Base-by-base conservation (phyloP, 2,113 vertebrate species). In the Notothenia rossii region DNA sequence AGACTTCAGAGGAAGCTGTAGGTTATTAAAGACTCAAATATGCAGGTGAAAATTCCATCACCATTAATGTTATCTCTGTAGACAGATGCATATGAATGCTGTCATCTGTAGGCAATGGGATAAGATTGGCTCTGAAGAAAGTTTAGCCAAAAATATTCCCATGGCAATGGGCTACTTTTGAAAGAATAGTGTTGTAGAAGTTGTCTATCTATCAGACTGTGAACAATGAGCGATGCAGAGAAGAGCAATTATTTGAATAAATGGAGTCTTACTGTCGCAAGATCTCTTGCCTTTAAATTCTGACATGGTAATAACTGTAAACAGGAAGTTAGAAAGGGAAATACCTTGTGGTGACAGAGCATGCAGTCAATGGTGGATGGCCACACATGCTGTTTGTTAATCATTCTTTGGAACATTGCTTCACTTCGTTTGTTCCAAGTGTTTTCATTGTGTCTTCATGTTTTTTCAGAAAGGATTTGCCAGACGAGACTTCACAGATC, bases 401-500 rank as follows among this genome's bases (percentile, higher is more conserved):
- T 63, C 9, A 11, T 15, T 68, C 14, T 43, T 60, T 25, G n/a
- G 25, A 55, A 54, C 12, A 13, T 56, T n/a, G 20, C 17, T 18
- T 61, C 8, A 4, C 40, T 18, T 45, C 14, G 5, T 71, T 56
- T 53, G 5, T 9, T 40, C 6, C 36, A 18, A 25, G 22, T 72
- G 5, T 72, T 70, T 64, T 63, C 72, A 4, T 62, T 17, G 4
- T 59, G 17, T 65, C 50, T 51, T 46, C n/a, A 8, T 86, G n/a
- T 78, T 78, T 88, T 29, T 91, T 51, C 93, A 95, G 95, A 95
- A 94, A 94, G 95, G 95, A 77, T 95, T 94, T 80, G 8, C 76
- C n/a, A 90, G 82, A 68, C 80, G 75, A 75, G 93, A 95, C 88
- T 95, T 95, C 75, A 78, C 70, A 2, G 94, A 95, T 10, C 10